Evolutionary conservation across 2,113 vertebrate genomes (phyloP).

Genomic region (Geococcyx californianus): DNA sequence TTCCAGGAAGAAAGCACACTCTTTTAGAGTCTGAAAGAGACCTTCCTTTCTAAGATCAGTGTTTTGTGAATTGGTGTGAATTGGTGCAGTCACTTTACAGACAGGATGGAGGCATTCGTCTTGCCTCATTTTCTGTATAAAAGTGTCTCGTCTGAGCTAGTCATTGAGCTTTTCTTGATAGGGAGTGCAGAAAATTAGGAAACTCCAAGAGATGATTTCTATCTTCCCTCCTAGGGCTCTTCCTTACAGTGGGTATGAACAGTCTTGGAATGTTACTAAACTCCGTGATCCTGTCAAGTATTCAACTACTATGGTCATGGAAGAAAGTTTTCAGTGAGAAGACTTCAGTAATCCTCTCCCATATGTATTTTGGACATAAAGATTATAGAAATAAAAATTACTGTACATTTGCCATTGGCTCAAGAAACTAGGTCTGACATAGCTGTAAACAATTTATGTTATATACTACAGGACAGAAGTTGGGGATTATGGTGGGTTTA

Average conservation of each 20-base stretch:
- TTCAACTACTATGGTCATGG: neutral
- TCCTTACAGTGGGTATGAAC: neutral
- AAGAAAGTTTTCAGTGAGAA: neutral
- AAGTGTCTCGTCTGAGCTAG: neutral
- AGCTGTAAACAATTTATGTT: neutral
- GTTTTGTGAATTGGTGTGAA: neutral
- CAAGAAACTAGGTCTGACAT: neutral
- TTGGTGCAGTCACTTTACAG: neutral
- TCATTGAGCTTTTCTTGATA: neutral
- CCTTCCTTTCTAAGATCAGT: neutral
- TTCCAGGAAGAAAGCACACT: constrained; percentile 11
- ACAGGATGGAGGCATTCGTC: neutral
- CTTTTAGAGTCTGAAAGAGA: neutral
- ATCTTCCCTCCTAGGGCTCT: neutral
- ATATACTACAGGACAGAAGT: neutral
- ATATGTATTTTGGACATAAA: neutral
- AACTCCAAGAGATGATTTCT: neutral
- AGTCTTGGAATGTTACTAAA: neutral
- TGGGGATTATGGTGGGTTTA: neutral
- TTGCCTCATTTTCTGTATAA: neutral
- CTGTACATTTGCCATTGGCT: neutral
- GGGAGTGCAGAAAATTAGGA: neutral
- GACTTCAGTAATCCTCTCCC: neutral
- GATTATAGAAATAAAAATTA: neutral
- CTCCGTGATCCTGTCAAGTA: neutral